phyloP scores from a whole-genome alignment of 1,140 invertebrate species.

The Homalodisca vitripennis region DNA sequence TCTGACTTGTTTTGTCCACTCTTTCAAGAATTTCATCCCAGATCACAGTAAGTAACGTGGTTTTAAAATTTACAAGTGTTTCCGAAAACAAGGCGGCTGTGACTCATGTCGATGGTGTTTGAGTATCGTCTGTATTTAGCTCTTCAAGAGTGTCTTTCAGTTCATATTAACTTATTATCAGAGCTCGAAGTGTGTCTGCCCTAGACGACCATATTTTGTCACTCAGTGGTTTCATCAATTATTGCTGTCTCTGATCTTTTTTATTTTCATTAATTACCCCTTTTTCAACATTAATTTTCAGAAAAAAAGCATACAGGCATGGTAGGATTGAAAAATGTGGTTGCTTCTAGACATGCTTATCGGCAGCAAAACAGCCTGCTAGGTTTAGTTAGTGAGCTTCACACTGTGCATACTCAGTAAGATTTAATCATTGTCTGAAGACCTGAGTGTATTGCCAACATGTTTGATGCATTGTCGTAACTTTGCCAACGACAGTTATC shows the following conservation, averaged over 20 bases:
- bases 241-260: not conserved
- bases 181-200: not conserved
- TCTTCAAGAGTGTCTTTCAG: too few relatives aligned
- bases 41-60: too few relatives aligned
- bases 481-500: not conserved
- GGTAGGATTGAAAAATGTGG: not conserved
- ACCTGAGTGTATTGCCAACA: too few relatives aligned
- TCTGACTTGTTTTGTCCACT: not conserved
- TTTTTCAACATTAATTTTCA: not conserved
- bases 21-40: too few relatives aligned
- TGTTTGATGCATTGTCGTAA: too few relatives aligned
- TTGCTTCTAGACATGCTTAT: not conserved
- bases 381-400: slow-evolving; percentile 8
- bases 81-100: not conserved
- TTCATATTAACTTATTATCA: not conserved
- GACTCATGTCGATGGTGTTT: not conserved
- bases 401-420: not conserved
- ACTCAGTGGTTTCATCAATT: not conserved
- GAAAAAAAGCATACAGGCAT: not conserved
- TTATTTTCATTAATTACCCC: not conserved
- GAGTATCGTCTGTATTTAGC: too few relatives aligned
- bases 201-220: not conserved
- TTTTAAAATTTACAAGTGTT: not conserved
- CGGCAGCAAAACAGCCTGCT: not conserved
- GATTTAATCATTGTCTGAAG: not conserved